A percentile compares a stretch with the other conserved stretches of the same genome.
Conservation (phyloP, 2,113 vertebrate species). For the Phodopus roborovskii region DNA sequence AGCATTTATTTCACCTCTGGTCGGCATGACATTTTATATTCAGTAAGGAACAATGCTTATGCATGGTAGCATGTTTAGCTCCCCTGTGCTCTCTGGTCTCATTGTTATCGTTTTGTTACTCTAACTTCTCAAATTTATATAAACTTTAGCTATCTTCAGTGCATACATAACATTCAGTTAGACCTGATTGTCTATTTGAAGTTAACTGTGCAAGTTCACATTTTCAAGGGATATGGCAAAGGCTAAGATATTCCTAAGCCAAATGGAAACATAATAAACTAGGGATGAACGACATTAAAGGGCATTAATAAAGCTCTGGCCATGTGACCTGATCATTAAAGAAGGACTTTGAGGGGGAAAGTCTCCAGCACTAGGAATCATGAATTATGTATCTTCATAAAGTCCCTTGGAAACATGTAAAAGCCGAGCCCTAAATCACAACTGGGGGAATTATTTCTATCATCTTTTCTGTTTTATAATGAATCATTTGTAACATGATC, state of each 20-base stretch:
- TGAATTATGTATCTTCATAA: constrained; percentile 86
- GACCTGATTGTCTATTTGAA: constrained; percentile 73
- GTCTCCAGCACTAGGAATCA: constrained; percentile 76
- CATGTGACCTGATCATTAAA: constrained; percentile 83
- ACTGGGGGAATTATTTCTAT: constrained; percentile 75
- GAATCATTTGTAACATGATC: constrained; percentile 77
- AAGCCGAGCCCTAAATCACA: constrained; percentile 78
- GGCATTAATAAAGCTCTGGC: constrained; percentile 82
- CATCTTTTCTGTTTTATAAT: constrained; percentile 80
- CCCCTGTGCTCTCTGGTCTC: neutral
- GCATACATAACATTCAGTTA: constrained; percentile 57
- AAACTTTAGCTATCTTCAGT: constrained; percentile 55
- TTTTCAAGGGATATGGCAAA: constrained; percentile 82
- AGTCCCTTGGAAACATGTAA: constrained; percentile 74
- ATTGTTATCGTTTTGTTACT: neutral
- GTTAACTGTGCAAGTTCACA: constrained; percentile 73
- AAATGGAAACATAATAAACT: constrained; percentile 86
- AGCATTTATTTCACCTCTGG: neutral
- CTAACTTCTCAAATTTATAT: constrained; percentile 52
- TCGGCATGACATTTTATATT: neutral
- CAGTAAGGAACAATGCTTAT: neutral
- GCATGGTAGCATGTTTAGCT: neutral
- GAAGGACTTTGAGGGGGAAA: constrained; percentile 79
- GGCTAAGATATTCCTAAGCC: constrained; percentile 85
- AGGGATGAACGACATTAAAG: constrained; percentile 81